Evolutionary conservation across 2,888 invertebrate species (phyloP), one percentile per base, ranked within the genome.

Genomic region (Sclerodermus sp.): DNA sequence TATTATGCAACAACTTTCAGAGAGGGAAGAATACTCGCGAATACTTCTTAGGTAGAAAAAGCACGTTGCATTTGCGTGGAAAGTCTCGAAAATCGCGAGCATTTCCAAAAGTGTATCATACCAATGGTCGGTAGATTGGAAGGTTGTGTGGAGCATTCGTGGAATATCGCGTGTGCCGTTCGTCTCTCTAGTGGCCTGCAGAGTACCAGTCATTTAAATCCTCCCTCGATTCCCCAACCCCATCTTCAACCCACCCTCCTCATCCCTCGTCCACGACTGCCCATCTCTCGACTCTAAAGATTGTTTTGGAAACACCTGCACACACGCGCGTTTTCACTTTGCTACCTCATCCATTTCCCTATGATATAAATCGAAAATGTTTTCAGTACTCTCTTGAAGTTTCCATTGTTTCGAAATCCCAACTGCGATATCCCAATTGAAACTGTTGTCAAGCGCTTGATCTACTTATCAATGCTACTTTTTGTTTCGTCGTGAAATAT

Each of bases 141-240:
- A 5, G 4, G 23, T 23, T 23, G n/a, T n/a, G 30, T 30, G 8
- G 30, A 34, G 31, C 42, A 23, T 47, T 42, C 16, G 37, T 23
- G 34, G 32, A 18, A 18, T 47, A 47, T 47, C 41, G 15, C 32
- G 32, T 42, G 47, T 36, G 15, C 36, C 14, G 16, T 29, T 42
- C 30, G 66, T 62, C 60, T 62, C n/a, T n/a, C 62, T 58, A 62
- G 60, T 59, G 59, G 59, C 55, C 59, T 52, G 55, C 54, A 62
- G 57, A 66, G 55, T 58, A 58, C 50, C 52, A 49, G 61, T 57
- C 56, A 62, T 66, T 66, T 53, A 60, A 23, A 30, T 14, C 39
- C 30, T 23, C 29, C 30, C 46, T 30, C 13, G 10, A 12, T 13
- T 34, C 34, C 34, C 13, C 34, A 6, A n/a, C n/a, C n/a, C n/a